phyloP scores from a whole-genome alignment of 2,797 vertebrate species.

The Chromobotia macracanthus region DNA sequence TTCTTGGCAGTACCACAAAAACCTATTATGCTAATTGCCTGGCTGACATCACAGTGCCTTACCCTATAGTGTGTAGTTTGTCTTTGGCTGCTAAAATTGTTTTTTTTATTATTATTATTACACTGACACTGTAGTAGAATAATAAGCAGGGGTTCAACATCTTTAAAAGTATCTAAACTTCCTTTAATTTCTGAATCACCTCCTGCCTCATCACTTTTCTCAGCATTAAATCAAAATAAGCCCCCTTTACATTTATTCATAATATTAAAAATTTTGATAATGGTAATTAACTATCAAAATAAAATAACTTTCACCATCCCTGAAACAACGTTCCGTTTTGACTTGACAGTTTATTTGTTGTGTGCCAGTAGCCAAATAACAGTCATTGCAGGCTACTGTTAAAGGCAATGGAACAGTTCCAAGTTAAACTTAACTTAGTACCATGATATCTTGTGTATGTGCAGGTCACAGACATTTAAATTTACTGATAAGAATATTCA shows the following conservation, averaged over 20 bases:
- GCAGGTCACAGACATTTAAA: conserved; percentile 37
- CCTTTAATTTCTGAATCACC: background rate
- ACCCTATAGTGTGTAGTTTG: background rate
- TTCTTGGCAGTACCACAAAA: background rate
- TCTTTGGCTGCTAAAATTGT: background rate
- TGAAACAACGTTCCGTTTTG: too few relatives aligned
- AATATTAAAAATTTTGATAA: too few relatives aligned
- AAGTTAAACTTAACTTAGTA: background rate
- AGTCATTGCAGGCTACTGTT: background rate
- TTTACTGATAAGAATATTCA: background rate
- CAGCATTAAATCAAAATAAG: background rate
- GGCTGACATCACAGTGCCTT: background rate
- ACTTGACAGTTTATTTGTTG: background rate
- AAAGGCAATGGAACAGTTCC: background rate
- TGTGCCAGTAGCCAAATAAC: background rate
- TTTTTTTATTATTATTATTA: background rate
- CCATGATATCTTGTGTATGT: conserved; percentile 18
- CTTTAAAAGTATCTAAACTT: background rate
- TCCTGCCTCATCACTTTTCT: background rate
- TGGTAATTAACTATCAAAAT: too few relatives aligned
- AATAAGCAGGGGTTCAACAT: background rate
- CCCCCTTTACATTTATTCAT: background rate
- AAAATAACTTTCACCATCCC: too few relatives aligned
- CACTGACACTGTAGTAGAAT: background rate
- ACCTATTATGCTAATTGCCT: background rate